These are phyloP conservation scores for Heliconius hermathena DNA, from an alignment of 1,140 invertebrate species.

Conservation along the genomic window DNA sequence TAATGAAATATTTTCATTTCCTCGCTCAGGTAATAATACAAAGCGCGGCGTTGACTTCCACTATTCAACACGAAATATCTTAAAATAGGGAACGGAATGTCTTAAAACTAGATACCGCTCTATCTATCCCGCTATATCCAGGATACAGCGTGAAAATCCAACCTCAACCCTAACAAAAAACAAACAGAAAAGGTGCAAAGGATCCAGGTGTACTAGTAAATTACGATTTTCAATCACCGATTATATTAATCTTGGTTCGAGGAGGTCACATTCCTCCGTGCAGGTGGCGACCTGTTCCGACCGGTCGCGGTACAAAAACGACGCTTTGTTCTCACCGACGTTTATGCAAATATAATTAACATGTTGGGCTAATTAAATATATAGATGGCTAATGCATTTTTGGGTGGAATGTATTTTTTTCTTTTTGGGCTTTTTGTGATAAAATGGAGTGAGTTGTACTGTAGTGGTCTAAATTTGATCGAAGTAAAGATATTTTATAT, in stretches of 20 bases:
- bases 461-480: not conserved
- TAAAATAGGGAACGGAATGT: no score
- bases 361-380: slow-evolving; percentile 39
- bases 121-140: no score
- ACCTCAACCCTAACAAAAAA: not conserved
- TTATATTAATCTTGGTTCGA: slow-evolving; percentile 29
- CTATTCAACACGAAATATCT: no score
- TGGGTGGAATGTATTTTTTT: slow-evolving; percentile 4
- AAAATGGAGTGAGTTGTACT: not conserved
- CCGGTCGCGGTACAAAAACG: slow-evolving; percentile 63
- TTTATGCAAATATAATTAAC: slow-evolving; percentile 46
- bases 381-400: slow-evolving; percentile 12
- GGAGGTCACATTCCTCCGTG: slow-evolving; percentile 54
- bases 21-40: no score
- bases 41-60: no score
- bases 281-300: slow-evolving; percentile 72
- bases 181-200: slow-evolving; percentile 3
- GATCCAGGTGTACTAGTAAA: slow-evolving; percentile 29
- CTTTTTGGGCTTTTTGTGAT: slow-evolving; percentile 4
- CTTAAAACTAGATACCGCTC: no score
- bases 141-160: not conserved
- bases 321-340: slow-evolving; percentile 47
- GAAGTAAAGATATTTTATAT: no score
- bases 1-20: no score
- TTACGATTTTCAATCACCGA: slow-evolving; percentile 33